Conservation (phyloP, 2,113 vertebrate species). For the Chaetorhynchus papuensis region DNA sequence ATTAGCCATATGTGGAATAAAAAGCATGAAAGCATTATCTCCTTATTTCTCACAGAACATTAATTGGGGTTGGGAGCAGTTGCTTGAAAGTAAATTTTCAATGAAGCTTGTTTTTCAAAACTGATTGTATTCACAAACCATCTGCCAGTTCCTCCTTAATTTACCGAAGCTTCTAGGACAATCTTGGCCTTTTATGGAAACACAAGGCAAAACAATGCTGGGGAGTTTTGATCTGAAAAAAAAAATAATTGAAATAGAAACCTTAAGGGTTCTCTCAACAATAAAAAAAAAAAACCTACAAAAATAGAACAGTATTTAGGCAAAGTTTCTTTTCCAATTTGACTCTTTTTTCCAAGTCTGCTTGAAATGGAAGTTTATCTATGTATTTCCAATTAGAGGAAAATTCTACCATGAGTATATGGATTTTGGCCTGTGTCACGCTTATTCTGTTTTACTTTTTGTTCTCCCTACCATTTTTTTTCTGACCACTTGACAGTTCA, state of each 20-base stretch:
- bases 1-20: background rate
- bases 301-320: background rate
- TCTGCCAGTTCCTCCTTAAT: constrained; percentile 31
- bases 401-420: background rate
- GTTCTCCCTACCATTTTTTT: background rate
- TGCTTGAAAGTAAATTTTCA: constrained; percentile 38
- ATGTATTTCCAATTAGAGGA: background rate
- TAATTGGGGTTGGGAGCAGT: constrained; percentile 12
- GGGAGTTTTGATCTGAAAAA: background rate
- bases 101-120: constrained; percentile 24
- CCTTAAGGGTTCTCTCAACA: background rate
- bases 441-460: background rate
- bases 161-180: background rate
- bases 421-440: background rate
- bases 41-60: background rate
- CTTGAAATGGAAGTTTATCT: background rate
- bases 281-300: rapidly evolving
- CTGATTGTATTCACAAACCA: constrained; percentile 12
- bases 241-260: background rate
- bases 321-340: background rate
- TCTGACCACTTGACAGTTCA: background rate
- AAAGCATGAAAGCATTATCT: background rate
- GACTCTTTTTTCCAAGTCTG: background rate
- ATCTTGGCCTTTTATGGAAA: background rate
- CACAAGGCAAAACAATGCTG: background rate